Conservation (phyloP, 2,113 vertebrate genomes). For the Pseudopipra pipra region DNA sequence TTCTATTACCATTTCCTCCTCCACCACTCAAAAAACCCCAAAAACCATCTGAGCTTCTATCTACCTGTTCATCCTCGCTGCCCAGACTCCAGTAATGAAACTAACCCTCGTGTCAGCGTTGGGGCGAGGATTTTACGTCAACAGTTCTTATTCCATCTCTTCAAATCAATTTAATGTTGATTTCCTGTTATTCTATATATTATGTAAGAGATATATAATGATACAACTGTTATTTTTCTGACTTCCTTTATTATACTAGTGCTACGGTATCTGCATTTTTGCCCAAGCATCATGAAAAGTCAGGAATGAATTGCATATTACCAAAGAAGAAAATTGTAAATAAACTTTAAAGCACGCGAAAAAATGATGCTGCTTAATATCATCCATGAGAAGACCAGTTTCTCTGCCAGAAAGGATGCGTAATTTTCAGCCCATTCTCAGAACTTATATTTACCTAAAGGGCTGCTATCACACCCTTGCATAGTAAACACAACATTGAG, state of each 20-base stretch:
- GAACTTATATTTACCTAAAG: neutral
- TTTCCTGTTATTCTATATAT: neutral
- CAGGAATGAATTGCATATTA: neutral
- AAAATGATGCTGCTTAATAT: neutral
- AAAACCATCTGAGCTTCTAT: neutral
- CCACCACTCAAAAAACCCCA: accelerated
- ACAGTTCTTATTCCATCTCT: neutral
- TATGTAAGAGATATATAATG: neutral
- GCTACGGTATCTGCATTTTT: neutral
- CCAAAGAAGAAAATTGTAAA: neutral
- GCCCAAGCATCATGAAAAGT: neutral
- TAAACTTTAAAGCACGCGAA: neutral
- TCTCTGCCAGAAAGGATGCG: neutral
- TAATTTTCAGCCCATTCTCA: neutral
- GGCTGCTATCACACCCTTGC: neutral
- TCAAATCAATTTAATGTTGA: neutral
- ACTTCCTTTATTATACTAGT: neutral
- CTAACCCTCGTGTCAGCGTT: neutral
- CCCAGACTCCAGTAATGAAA: neutral
- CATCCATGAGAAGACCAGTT: neutral
- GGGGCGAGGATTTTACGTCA: neutral
- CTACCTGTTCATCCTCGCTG: neutral
- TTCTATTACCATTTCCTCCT: neutral
- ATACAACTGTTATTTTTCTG: neutral
- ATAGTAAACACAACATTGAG: neutral